Conservation (phyloP, 2,797 vertebrate genomes). For the Eidolon dupreanum region DNA sequence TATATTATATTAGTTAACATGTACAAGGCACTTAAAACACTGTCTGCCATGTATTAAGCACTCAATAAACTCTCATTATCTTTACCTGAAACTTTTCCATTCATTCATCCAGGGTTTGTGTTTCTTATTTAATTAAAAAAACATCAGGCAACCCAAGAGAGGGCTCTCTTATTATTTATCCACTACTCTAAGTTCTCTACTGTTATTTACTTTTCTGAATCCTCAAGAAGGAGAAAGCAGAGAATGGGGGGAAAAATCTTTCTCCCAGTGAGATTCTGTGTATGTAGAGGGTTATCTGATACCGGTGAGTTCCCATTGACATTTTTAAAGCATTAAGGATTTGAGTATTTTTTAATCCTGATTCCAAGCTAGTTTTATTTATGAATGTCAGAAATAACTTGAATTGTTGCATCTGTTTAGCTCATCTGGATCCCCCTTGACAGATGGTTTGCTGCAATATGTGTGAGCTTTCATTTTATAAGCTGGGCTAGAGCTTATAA, state of each 20-base stretch:
- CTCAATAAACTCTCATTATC: not conserved
- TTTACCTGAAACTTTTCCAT: not conserved
- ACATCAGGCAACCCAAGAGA: not conserved
- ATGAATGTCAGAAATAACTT: slow-evolving; percentile 79
- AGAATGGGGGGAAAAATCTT: not conserved
- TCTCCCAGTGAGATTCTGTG: not conserved
- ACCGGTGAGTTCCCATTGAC: slow-evolving; percentile 25
- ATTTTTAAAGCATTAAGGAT: slow-evolving; percentile 60
- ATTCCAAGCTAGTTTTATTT: slow-evolving; percentile 79
- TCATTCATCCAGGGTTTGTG: not conserved
- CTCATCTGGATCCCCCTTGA: slow-evolving; percentile 83
- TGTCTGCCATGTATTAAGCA: not conserved
- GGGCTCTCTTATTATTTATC: not conserved
- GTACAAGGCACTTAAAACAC: not conserved
- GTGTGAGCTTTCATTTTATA: slow-evolving; percentile 80
- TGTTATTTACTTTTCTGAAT: not conserved
- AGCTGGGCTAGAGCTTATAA: slow-evolving; percentile 79
- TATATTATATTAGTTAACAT: not conserved
- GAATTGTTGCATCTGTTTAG: slow-evolving; percentile 83
- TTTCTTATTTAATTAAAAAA: slow-evolving; percentile 27
- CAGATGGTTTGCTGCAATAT: slow-evolving; percentile 79
- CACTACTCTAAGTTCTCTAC: not conserved
- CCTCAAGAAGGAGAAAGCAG: not conserved
- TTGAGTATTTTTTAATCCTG: slow-evolving; percentile 74
- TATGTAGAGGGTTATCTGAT: not conserved